Percentiles rank a stretch among this genome's conserved stretches.
These are phyloP conservation scores for Sphaerodactylus townsendi DNA, from an alignment of 2,113 vertebrate genomes.

Conservation along the genomic window DNA sequence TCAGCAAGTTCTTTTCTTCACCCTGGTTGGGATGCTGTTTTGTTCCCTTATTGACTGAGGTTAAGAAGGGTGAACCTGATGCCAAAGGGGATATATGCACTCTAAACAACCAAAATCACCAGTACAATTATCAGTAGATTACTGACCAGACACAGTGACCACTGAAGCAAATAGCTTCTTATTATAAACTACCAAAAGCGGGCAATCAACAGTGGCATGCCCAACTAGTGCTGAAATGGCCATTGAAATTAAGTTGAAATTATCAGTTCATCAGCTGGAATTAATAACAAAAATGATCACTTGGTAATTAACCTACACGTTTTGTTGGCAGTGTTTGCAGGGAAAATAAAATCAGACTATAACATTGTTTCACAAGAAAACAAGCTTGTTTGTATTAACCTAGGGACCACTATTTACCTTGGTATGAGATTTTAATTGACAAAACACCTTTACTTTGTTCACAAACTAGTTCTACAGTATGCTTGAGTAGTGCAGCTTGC, in stretches of 20 bases:
- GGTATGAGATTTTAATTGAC: slow-evolving; percentile 44
- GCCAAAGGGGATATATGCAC: slow-evolving; percentile 46
- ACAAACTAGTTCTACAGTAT: slow-evolving; percentile 62
- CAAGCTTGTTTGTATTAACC: slow-evolving; percentile 63
- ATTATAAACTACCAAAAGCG: slow-evolving; percentile 59
- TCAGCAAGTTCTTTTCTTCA: slow-evolving; percentile 64
- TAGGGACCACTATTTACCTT: slow-evolving; percentile 63
- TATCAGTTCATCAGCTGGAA: slow-evolving; percentile 62
- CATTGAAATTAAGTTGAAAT: slow-evolving; percentile 67
- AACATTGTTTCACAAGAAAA: slow-evolving; percentile 58
- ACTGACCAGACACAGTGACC: slow-evolving; percentile 63
- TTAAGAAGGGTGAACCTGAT: slow-evolving; percentile 68
- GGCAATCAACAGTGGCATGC: slow-evolving; percentile 55
- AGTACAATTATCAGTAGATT: slow-evolving; percentile 35
- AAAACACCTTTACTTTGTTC: slow-evolving; percentile 54
- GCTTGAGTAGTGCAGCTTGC: slow-evolving; percentile 46
- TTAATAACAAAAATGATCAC: slow-evolving; percentile 59
- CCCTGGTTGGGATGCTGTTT: slow-evolving; percentile 50
- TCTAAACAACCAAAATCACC: slow-evolving; percentile 49
- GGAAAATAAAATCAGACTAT: slow-evolving; percentile 60
- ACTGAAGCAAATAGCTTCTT: slow-evolving; percentile 61
- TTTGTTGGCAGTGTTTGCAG: slow-evolving; percentile 58
- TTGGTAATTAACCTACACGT: slow-evolving; percentile 50
- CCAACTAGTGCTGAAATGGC: slow-evolving; percentile 65
- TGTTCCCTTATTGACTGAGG: slow-evolving; percentile 57